Conservation (phyloP, 2,888 invertebrate genomes). For the Agriotes lineatus region DNA sequence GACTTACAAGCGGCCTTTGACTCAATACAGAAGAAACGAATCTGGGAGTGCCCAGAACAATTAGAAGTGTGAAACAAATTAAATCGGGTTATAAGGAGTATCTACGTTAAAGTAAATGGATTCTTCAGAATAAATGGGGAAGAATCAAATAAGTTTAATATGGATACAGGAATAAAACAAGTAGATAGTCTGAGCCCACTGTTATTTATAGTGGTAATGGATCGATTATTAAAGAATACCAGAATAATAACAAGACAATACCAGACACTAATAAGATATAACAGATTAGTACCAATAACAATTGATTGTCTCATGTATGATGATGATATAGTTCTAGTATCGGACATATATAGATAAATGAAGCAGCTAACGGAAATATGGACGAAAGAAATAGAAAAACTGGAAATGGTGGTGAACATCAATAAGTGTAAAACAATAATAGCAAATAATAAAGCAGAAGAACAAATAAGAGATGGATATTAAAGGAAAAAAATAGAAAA, state of each 20-base stretch:
- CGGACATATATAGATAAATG: neutral
- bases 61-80: neutral
- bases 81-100: neutral
- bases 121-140: neutral
- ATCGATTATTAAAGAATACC: too few relatives aligned
- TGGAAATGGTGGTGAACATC: neutral
- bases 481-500: slow-evolving; percentile 3
- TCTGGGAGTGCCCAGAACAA: neutral
- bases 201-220: too few relatives aligned
- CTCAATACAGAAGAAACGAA: neutral
- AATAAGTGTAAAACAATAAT: slow-evolving; percentile 1
- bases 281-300: too few relatives aligned
- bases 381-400: neutral
- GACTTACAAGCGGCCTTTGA: neutral
- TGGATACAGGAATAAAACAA: too few relatives aligned
- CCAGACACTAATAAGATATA: too few relatives aligned
- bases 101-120: neutral
- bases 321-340: too few relatives aligned
- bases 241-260: too few relatives aligned
- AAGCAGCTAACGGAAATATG: neutral
- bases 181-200: too few relatives aligned
- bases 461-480: neutral
- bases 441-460: neutral
- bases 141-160: too few relatives aligned
- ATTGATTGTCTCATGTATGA: too few relatives aligned